phyloP scores from a whole-genome alignment of 2,888 invertebrate genomes.

The Laspeyria flexula region DNA sequence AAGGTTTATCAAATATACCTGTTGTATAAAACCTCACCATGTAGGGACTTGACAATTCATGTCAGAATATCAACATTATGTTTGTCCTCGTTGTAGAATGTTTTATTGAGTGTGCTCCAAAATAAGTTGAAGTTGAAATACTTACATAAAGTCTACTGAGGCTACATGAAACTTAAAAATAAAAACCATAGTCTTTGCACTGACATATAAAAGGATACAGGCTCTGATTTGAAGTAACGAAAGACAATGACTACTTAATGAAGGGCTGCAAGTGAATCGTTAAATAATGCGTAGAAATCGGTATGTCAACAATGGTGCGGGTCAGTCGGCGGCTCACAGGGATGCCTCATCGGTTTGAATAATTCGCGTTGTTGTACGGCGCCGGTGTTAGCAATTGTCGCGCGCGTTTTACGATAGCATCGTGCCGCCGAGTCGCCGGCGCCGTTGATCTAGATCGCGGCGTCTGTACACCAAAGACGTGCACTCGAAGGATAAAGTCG shows the following conservation, averaged over 20 bases:
- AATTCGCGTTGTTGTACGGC: conserved; percentile 74
- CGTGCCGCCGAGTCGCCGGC: conserved; percentile 68
- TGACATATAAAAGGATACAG: too few species aligned
- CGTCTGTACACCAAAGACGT: conserved; percentile 74
- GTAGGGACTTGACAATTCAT: conserved; percentile 26
- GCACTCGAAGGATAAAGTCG: conserved; percentile 80
- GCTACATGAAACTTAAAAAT: neutral
- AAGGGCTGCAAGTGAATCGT: conserved; percentile 15
- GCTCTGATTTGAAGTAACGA: neutral
- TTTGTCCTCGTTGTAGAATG: neutral
- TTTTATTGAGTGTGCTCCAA: neutral
- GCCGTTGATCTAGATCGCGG: conserved; percentile 82
- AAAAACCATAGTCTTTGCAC: too few species aligned
- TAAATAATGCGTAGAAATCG: conserved; percentile 36
- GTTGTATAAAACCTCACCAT: conserved; percentile 33
- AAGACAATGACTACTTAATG: neutral
- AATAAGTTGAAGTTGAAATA: neutral
- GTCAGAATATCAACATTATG: conserved; percentile 9
- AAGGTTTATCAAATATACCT: conserved; percentile 43
- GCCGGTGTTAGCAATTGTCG: conserved; percentile 83
- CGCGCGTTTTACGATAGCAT: conserved; percentile 78
- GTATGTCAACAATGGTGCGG: conserved; percentile 52
- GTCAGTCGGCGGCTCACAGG: conserved; percentile 52
- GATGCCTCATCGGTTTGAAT: conserved; percentile 67
- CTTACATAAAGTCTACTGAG: too few species aligned